Evolutionary conservation across 2,888 invertebrate genomes (phyloP).

Genomic region (Drosophila pseudotakahashii): DNA sequence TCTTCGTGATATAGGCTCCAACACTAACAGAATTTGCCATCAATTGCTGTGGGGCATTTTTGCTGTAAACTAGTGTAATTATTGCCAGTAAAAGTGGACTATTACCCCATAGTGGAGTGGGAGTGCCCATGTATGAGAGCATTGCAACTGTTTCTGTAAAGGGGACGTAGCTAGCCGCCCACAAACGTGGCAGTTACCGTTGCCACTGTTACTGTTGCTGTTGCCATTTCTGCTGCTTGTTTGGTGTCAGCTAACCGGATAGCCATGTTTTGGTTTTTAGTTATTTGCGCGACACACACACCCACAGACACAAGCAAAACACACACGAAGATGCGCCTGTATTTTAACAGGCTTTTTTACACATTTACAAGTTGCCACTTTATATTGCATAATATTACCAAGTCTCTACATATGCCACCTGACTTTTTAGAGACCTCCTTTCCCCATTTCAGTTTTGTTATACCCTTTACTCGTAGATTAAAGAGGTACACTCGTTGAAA

Average conservation of each 20-base stretch:
- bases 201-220: slow-evolving; percentile 24
- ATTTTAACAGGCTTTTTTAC: slow-evolving; percentile 75
- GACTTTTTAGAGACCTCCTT: slow-evolving; percentile 50
- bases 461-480: too few relatives aligned
- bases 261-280: slow-evolving; percentile 44
- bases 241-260: slow-evolving; percentile 51
- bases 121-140: slow-evolving; percentile 9
- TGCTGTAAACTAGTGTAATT: too few relatives aligned
- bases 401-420: slow-evolving; percentile 65
- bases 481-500: too few relatives aligned
- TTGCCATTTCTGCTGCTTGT: slow-evolving; percentile 24
- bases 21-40: too few relatives aligned
- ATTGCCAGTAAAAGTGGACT: too few relatives aligned
- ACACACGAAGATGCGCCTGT: slow-evolving; percentile 12
- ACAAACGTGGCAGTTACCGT: slow-evolving; percentile 53
- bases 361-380: slow-evolving; percentile 80
- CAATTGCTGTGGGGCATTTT: too few relatives aligned
- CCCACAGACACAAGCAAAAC: not conserved
- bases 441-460: not conserved
- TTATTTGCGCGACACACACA: slow-evolving; percentile 28
- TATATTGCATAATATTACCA: slow-evolving; percentile 79
- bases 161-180: slow-evolving; percentile 35
- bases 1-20: too few relatives aligned
- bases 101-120: too few relatives aligned
- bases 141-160: slow-evolving; percentile 12